phyloP scores from a whole-genome alignment of 92 coral and sea anemone species.

The Pocillopora meandrina region DNA sequence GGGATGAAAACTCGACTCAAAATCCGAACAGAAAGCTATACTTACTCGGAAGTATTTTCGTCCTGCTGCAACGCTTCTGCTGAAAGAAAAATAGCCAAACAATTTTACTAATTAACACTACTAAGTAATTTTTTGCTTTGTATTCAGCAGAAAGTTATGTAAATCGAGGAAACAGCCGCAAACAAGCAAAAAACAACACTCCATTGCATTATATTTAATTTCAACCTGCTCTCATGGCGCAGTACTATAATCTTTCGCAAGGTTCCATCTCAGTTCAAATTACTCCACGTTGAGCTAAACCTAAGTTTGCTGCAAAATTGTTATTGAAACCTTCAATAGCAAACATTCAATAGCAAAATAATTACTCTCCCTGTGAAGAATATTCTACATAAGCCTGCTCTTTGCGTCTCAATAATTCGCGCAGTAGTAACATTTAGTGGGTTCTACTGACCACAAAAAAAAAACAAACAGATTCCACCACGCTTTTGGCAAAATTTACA shows the following conservation, averaged over 20 bases:
- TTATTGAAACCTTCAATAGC: slow-evolving; percentile 10
- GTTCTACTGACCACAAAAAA: slow-evolving; percentile 18
- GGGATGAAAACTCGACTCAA: background rate
- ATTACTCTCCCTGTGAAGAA: slow-evolving; percentile 14
- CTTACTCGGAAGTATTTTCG: slow-evolving; percentile 20
- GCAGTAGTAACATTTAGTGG: slow-evolving; percentile 3
- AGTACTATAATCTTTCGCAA: background rate
- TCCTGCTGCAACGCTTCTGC: slow-evolving; percentile 9
- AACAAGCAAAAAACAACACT: background rate
- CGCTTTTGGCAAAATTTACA: background rate
- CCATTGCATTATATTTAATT: background rate
- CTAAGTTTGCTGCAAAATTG: background rate
- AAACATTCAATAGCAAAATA: slow-evolving; percentile 3
- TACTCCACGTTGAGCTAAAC: background rate
- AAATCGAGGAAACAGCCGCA: slow-evolving; percentile 14
- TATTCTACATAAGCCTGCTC: slow-evolving; percentile 15
- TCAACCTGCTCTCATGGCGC: background rate
- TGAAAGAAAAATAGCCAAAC: background rate
- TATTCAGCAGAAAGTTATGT: slow-evolving; percentile 29
- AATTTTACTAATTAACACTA: slow-evolving; percentile 8
- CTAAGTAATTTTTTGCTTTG: slow-evolving; percentile 10
- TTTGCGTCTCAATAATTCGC: slow-evolving; percentile 4
- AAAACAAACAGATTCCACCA: background rate
- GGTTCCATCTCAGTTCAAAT: background rate
- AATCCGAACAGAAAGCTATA: background rate